These are phyloP conservation scores for Corythucha ciliata DNA, from an alignment of 2,888 invertebrate genomes.

Conservation along the genomic window DNA sequence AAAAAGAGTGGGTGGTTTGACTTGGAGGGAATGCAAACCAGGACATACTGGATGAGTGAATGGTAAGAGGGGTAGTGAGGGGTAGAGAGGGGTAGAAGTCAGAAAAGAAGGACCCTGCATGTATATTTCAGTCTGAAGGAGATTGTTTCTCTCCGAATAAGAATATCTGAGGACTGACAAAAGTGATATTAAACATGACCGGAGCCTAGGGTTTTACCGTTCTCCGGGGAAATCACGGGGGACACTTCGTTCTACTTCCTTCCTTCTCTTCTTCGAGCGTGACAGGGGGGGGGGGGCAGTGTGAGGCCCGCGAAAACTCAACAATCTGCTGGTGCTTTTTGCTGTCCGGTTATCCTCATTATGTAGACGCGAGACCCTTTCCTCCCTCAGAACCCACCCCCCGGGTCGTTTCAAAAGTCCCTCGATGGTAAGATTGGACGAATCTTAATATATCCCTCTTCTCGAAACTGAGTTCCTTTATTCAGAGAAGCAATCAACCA, in stretches of 20 bases:
- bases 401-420: neutral
- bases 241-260: no score
- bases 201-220: constrained; percentile 31
- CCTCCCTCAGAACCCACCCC: no score
- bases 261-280: neutral
- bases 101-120: constrained; percentile 19
- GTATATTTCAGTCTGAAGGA: constrained; percentile 30
- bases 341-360: constrained; percentile 12
- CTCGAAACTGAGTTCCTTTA: neutral
- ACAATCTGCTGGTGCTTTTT: neutral
- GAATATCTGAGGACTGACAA: constrained; percentile 31
- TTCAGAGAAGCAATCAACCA: constrained; percentile 20
- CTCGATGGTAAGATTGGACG: constrained; percentile 6
- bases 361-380: constrained; percentile 16
- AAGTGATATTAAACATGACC: constrained; percentile 32
- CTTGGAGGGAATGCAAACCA: neutral
- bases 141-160: constrained; percentile 31
- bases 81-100: neutral
- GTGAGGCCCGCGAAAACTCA: constrained; percentile 3
- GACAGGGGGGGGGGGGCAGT: constrained; percentile 14
- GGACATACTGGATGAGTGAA: neutral
- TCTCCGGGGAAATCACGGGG: constrained; percentile 34
- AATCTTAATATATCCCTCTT: constrained; percentile 16
- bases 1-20: neutral
- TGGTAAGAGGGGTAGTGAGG: neutral